Conservation (phyloP, 1,140 invertebrate species). For the Drosophila navojoa region DNA sequence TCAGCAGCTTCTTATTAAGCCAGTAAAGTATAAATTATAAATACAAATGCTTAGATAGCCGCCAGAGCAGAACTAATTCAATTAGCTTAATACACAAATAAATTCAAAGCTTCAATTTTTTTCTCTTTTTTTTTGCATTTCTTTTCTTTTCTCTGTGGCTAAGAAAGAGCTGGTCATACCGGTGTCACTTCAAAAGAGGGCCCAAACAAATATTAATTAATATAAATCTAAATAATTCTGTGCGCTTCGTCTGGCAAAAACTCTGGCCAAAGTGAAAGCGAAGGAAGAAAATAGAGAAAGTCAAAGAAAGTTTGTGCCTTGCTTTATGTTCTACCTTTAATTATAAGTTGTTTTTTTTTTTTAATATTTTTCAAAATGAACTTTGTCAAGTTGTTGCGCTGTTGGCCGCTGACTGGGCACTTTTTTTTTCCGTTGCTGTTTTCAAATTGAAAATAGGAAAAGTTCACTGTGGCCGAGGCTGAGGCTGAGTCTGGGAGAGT, state of each 20-base stretch:
- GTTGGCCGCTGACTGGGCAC: slow-evolving; percentile 29
- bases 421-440: slow-evolving; percentile 22
- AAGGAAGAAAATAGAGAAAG: slow-evolving; percentile 39
- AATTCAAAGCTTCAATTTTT: background rate
- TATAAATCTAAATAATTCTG: slow-evolving; percentile 70
- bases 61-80: slow-evolving; percentile 48
- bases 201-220: slow-evolving; percentile 74
- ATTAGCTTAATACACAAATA: slow-evolving; percentile 50
- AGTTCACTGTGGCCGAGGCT: slow-evolving; percentile 50
- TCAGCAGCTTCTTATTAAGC: background rate
- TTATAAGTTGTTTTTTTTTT: slow-evolving; percentile 65
- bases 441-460: slow-evolving; percentile 67
- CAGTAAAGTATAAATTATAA: background rate
- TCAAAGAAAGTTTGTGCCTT: slow-evolving; percentile 52
- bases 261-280: slow-evolving; percentile 7
- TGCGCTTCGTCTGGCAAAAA: slow-evolving; percentile 4
- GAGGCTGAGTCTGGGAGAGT: slow-evolving; percentile 10
- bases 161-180: background rate
- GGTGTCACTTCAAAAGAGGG: slow-evolving; percentile 37
- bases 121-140: too few relatives aligned
- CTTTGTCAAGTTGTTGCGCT: slow-evolving; percentile 7
- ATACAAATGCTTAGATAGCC: slow-evolving; percentile 23
- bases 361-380: slow-evolving; percentile 33
- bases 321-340: slow-evolving; percentile 65
- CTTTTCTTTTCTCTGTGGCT: too few relatives aligned